Percentiles rank a stretch among this genome's conserved stretches.
phyloP scores from a whole-genome alignment of 1,140 invertebrate species.

The Doryteuthis pealeii region DNA sequence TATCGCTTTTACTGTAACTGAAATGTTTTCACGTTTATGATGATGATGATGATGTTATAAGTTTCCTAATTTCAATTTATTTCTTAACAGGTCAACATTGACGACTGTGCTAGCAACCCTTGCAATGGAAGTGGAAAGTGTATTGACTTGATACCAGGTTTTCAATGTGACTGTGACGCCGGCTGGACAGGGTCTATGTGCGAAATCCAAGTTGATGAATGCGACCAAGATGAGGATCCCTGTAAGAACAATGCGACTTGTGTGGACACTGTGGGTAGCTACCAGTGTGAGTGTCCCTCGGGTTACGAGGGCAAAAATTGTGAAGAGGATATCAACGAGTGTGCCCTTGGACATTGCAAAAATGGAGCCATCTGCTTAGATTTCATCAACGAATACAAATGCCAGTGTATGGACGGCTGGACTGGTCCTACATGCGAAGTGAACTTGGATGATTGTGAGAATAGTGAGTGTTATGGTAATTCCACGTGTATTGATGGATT shows the following conservation, averaged over 20 bases:
- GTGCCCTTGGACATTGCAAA: not conserved
- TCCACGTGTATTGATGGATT: conserved; percentile 14
- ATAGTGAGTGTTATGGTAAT: conserved; percentile 14
- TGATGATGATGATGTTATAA: too few relatives aligned
- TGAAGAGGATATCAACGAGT: conserved; percentile 14
- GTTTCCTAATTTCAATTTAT: too few relatives aligned
- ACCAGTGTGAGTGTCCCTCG: conserved; percentile 89
- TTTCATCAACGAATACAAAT: conserved; percentile 18
- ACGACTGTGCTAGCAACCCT: conserved; percentile 12
- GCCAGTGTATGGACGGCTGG: conserved; percentile 25
- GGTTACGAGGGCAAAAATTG: conserved; percentile 79
- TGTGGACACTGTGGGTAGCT: conserved; percentile 67
- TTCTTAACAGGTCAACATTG: conserved; percentile 10
- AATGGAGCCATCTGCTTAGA: conserved; percentile 31
- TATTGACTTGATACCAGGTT: not conserved
- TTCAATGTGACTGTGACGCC: not conserved
- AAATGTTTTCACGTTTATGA: too few relatives aligned
- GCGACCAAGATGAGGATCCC: not conserved
- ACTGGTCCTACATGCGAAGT: conserved; percentile 22
- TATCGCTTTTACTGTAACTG: too few relatives aligned
- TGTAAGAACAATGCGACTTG: conserved; percentile 23
- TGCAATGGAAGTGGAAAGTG: conserved; percentile 6
- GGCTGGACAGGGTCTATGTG: conserved; percentile 5
- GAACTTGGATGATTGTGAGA: conserved; percentile 22
- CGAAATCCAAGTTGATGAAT: conserved; percentile 25